Conservation (phyloP, 2,113 vertebrate genomes). For the Xiphophorus couchianus region DNA sequence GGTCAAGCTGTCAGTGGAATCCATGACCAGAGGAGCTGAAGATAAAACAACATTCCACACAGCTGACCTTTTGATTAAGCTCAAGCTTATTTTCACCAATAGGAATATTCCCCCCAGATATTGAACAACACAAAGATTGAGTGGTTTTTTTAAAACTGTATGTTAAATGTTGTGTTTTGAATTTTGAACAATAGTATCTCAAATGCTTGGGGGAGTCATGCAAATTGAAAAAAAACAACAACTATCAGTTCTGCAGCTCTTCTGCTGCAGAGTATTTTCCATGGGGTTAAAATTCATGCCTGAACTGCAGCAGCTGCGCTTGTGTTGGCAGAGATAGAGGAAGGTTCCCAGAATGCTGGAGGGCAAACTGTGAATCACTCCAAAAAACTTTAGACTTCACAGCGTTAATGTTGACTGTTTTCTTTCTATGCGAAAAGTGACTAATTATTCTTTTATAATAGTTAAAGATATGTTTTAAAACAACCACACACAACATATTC, state of each 20-base stretch:
- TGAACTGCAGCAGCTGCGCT: not conserved
- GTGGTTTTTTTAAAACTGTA: not conserved
- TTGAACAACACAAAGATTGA: not conserved
- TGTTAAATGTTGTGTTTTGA: not conserved
- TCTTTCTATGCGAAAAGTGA: too few relatives aligned
- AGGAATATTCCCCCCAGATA: constrained; percentile 10
- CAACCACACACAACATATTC: too few relatives aligned
- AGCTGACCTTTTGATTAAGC: constrained; percentile 38
- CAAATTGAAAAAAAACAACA: not conserved
- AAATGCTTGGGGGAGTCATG: not conserved
- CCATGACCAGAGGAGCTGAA: constrained; percentile 42
- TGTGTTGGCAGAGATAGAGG: constrained; percentile 12
- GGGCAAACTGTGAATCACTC: not conserved
- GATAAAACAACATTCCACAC: constrained; percentile 28
- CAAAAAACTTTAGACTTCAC: not conserved
- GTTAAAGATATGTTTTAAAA: too few relatives aligned
- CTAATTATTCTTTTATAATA: too few relatives aligned
- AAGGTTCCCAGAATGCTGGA: not conserved
- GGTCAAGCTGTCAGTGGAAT: constrained; percentile 50
- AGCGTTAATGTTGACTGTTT: too few relatives aligned
- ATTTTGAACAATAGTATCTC: constrained; percentile 4
- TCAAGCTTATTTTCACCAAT: constrained; percentile 22
- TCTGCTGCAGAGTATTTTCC: constrained; percentile 7
- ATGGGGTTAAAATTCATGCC: not conserved
- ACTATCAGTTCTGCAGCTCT: not conserved